Percentiles rank a stretch among this genome's conserved stretches.
Conservation (phyloP, 1,140 invertebrate genomes). For the Drosophila sp. region DNA sequence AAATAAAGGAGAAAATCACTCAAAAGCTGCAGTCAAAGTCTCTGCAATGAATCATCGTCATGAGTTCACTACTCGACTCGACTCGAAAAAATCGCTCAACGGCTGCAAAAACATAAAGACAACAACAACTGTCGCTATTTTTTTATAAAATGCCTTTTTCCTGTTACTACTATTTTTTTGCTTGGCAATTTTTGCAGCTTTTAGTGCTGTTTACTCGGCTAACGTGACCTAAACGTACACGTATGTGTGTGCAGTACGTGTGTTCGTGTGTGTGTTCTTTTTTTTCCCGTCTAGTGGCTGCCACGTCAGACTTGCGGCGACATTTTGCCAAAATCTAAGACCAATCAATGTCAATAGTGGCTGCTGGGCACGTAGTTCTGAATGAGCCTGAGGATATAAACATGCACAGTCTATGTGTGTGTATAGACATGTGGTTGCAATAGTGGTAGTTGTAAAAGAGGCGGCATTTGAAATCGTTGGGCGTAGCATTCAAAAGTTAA, state of each 20-base stretch:
- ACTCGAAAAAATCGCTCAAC: constrained; percentile 36
- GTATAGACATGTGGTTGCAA: neutral
- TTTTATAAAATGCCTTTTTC: constrained; percentile 42
- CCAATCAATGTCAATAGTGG: constrained; percentile 56
- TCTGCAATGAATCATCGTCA: constrained; percentile 48
- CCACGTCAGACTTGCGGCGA: constrained; percentile 32
- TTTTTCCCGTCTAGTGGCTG: neutral
- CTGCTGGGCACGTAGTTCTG: constrained; percentile 11
- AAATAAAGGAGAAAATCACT: constrained; percentile 6
- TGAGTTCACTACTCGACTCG: constrained; percentile 5
- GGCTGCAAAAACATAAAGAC: constrained; percentile 44
- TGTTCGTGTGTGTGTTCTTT: constrained; percentile 7
- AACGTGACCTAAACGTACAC: neutral
- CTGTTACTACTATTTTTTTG: constrained; percentile 18
- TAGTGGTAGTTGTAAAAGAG: too few relatives aligned
- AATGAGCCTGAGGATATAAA: neutral
- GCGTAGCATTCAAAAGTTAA: too few relatives aligned
- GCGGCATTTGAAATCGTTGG: too few relatives aligned
- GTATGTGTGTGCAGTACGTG: neutral
- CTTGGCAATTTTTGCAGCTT: constrained; percentile 42
- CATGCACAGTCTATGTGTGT: neutral
- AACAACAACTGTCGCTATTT: constrained; percentile 31
- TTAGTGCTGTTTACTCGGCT: constrained; percentile 36
- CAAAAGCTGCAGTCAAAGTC: constrained; percentile 2
- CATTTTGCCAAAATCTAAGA: constrained; percentile 29